Conservation (phyloP, 30 jellyfish, hydroid and myxozoan genomes). For the Pelagia noctiluca region DNA sequence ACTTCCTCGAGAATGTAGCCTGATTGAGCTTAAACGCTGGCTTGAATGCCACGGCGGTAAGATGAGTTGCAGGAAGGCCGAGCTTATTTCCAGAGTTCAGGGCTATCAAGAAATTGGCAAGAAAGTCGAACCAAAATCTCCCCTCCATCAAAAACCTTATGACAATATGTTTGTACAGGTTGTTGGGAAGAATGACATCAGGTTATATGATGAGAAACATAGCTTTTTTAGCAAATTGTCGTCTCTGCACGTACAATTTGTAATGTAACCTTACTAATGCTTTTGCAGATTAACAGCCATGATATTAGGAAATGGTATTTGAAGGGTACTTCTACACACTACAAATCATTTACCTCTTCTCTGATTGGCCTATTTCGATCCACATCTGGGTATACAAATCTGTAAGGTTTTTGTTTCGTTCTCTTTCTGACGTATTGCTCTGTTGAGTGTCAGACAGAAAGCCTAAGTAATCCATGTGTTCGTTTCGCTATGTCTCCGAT, state of each 20-base stretch:
- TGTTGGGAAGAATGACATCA: conserved; percentile 88
- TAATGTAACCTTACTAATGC: conserved; percentile 84
- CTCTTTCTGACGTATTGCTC: no score
- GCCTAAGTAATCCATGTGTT: no score
- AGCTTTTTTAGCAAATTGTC: no score
- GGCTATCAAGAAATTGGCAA: conserved; percentile 7
- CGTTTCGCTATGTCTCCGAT: no score
- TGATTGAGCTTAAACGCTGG: conserved; percentile 27
- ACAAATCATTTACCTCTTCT: neutral
- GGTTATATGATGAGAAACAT: conserved; percentile 61
- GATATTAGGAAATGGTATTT: neutral
- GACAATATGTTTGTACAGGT: conserved; percentile 96
- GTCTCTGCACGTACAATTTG: no score
- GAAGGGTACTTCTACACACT: neutral
- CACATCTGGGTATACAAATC: no score
- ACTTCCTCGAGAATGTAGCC: conserved; percentile 29
- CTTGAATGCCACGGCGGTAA: conserved; percentile 17
- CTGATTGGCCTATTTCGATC: neutral
- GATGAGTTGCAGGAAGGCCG: conserved; percentile 28
- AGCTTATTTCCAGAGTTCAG: conserved; percentile 11
- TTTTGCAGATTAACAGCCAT: conserved; percentile 89
- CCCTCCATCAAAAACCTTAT: conserved; percentile 99
- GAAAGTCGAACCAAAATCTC: conserved; percentile 64
- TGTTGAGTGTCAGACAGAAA: no score
- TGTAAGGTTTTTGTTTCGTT: no score